Conservation (phyloP, 1,140 invertebrate species). For the Mesaphorura yosii region DNA sequence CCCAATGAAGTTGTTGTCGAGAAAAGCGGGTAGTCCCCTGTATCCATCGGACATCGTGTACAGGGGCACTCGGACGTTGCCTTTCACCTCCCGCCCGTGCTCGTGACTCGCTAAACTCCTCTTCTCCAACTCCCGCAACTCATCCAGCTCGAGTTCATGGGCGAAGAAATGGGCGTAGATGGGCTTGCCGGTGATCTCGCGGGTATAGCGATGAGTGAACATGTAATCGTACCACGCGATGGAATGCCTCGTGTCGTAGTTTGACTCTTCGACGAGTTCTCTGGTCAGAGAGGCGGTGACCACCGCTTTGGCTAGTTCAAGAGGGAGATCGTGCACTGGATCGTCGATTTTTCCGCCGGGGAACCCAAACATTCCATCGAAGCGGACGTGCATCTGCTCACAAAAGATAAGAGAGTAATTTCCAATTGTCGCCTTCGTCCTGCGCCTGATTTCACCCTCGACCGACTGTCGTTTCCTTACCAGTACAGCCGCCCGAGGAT, state of each 20-base stretch:
- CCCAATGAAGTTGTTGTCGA: constrained; percentile 42
- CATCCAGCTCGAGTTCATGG: too few relatives aligned
- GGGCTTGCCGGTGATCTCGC: constrained; percentile 36
- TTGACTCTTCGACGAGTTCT: constrained; percentile 46
- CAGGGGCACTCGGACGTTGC: constrained; percentile 41
- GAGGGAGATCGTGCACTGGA: constrained; percentile 37
- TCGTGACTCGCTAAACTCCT: constrained; percentile 36
- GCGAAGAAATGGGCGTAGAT: not conserved
- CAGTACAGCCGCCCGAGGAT: too few relatives aligned
- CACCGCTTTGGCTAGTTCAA: constrained; percentile 1
- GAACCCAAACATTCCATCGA: constrained; percentile 48
- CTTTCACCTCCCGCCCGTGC: constrained; percentile 42
- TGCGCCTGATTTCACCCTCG: too few relatives aligned
- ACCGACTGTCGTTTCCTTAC: too few relatives aligned
- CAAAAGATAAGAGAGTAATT: too few relatives aligned
- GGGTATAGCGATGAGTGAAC: not conserved
- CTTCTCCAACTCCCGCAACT: constrained; percentile 38
- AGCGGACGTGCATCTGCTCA: constrained; percentile 48
- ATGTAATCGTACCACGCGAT: not conserved
- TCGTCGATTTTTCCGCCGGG: constrained; percentile 44
- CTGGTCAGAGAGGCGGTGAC: constrained; percentile 39
- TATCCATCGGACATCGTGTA: constrained; percentile 44
- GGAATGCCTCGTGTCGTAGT: constrained; percentile 34
- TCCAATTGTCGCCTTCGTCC: too few relatives aligned
- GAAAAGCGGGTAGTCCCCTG: constrained; percentile 43